Evolutionary conservation across 2,113 vertebrate species (phyloP).

Genomic region (Pteropus alecto): DNA sequence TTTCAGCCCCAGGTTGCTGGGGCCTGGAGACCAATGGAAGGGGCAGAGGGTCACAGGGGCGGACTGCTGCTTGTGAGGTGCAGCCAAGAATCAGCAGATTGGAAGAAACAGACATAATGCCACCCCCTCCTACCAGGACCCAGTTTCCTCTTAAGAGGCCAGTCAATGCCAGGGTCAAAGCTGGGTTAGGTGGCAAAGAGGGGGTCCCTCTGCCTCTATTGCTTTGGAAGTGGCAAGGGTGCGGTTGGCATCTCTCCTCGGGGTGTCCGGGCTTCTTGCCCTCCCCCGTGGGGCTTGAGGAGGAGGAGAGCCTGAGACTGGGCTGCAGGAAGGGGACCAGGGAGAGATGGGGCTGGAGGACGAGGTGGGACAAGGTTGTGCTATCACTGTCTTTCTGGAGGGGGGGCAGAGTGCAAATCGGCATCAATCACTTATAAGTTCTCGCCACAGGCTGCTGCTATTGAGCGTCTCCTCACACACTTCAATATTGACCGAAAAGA

Average conservation of each 20-base stretch:
- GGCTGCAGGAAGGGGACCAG: constrained; percentile 40
- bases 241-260: constrained; percentile 60
- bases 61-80: constrained; percentile 55
- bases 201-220: constrained; percentile 77
- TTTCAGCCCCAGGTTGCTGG: constrained; percentile 42
- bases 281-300: not conserved
- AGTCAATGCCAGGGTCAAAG: constrained; percentile 60
- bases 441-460: constrained; percentile 67
- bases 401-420: constrained; percentile 81
- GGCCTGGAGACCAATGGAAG: constrained; percentile 53
- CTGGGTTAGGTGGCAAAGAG: constrained; percentile 53
- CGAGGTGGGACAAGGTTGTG: constrained; percentile 73
- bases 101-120: constrained; percentile 54
- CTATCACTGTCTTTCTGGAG: constrained; percentile 72
- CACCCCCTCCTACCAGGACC: not conserved
- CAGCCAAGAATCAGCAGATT: constrained; percentile 68
- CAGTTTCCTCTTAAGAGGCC: constrained; percentile 15
- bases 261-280: constrained; percentile 42
- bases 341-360: not conserved
- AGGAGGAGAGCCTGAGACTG: constrained; percentile 39
- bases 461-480: constrained; percentile 73
- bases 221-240: constrained; percentile 80
- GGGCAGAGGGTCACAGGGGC: constrained; percentile 46
- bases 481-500: constrained; percentile 82
- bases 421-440: constrained; percentile 62